Conservation (phyloP, 2,113 vertebrate genomes). For the Etheostoma spectabile region DNA sequence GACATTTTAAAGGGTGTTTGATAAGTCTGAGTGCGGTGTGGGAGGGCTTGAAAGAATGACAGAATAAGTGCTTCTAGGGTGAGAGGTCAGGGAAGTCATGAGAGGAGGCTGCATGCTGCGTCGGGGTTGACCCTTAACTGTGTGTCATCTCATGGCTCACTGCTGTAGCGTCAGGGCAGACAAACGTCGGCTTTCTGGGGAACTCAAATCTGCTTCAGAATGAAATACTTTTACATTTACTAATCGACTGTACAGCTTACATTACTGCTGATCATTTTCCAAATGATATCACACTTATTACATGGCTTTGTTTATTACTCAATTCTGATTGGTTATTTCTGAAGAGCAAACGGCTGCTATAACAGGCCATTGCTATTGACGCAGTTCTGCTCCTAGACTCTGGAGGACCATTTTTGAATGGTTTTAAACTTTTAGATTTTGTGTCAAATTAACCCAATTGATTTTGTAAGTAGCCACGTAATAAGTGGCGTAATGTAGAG, state of each 20-base stretch:
- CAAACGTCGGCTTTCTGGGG: constrained; percentile 7
- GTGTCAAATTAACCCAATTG: too few relatives aligned
- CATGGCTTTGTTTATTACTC: too few relatives aligned
- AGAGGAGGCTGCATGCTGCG: constrained; percentile 53
- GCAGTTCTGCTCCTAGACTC: too few relatives aligned
- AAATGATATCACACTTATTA: not conserved
- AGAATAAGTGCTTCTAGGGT: constrained; percentile 72
- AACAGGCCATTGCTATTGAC: too few relatives aligned
- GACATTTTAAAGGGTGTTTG: constrained; percentile 60
- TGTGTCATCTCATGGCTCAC: constrained; percentile 18
- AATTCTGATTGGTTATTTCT: too few relatives aligned
- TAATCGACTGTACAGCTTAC: not conserved
- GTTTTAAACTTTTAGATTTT: too few relatives aligned
- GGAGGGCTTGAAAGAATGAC: constrained; percentile 58
- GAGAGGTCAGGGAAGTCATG: constrained; percentile 54
- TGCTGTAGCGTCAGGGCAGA: not conserved
- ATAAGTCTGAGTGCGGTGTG: constrained; percentile 41
- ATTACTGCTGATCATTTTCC: constrained; percentile 1
- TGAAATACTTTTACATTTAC: not conserved
- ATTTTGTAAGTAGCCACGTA: too few relatives aligned
- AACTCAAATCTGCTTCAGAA: constrained; percentile 17
- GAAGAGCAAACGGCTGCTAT: too few relatives aligned
- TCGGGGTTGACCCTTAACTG: constrained; percentile 51
- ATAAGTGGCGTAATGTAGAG: too few relatives aligned
- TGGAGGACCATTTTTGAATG: too few relatives aligned